phyloP scores from a whole-genome alignment of 2,888 invertebrate genomes.

The Oxytorus armatus region DNA sequence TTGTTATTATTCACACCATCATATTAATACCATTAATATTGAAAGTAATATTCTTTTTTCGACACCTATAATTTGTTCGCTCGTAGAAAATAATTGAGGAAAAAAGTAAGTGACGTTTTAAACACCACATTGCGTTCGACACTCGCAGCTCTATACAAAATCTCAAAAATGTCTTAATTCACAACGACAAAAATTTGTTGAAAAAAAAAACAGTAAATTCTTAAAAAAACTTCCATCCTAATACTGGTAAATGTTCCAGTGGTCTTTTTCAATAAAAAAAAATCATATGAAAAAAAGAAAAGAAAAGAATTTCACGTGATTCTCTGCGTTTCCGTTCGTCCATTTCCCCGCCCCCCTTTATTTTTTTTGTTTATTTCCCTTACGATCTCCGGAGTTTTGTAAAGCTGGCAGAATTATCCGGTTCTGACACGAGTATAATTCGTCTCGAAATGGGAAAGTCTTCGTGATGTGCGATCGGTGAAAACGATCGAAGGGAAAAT shows the following conservation, averaged over 20 bases:
- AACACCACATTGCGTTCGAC: slow-evolving; percentile 27
- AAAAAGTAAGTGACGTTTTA: slow-evolving; percentile 8
- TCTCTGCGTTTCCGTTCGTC: slow-evolving; percentile 33
- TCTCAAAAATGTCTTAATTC: no score
- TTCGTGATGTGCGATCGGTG: not conserved
- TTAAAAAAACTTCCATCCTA: not conserved
- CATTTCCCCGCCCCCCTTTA: not conserved
- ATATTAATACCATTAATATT: slow-evolving; percentile 53
- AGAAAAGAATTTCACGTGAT: slow-evolving; percentile 18
- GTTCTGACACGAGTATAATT: no score
- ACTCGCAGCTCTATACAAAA: slow-evolving; percentile 35
- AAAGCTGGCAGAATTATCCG: slow-evolving; percentile 33
- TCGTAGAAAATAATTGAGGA: not conserved
- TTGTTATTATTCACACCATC: slow-evolving; percentile 42
- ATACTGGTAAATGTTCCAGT: not conserved
- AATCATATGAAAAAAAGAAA: not conserved
- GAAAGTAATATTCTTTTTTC: slow-evolving; percentile 31
- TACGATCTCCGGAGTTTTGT: slow-evolving; percentile 36
- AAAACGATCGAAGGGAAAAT: slow-evolving; percentile 27
- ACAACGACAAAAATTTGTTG: no score
- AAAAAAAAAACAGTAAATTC: not conserved
- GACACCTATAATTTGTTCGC: not conserved
- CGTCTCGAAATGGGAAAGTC: slow-evolving; percentile 17
- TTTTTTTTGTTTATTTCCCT: slow-evolving; percentile 45
- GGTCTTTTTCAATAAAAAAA: slow-evolving; percentile 18